Base-by-base conservation (phyloP, 2,888 invertebrate species). In the Thera obeliscata region DNA sequence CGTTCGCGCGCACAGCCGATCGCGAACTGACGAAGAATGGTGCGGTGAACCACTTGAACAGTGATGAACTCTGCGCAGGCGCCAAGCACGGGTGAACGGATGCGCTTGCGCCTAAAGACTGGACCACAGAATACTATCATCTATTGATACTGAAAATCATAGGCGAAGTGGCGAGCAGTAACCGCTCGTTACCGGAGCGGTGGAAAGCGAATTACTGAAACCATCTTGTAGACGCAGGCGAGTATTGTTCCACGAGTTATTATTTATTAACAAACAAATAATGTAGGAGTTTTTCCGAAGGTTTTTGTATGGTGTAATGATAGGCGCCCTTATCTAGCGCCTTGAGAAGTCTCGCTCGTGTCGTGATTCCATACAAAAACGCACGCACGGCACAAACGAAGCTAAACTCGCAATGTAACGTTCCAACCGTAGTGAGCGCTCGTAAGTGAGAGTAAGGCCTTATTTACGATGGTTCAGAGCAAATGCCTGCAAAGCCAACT, bases 1-100 rank as follows among this genome's bases (percentile, higher is more conserved):
- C 82, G 86, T 83, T 74, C 84, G 82, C 86, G 81, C 79, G 80
- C 87, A 86, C 86, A 76, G 84, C 74, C 80, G 79, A 74, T 81
- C 84, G 86, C 85, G 83, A 81, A 89, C 89, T 89, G 86, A 80
- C 65, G 70, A 54, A 3, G 38, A 22, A 22, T 22, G 22, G 22
- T 22, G 43, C 3, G 43, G 43, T 46, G 43, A 9, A 38, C 38
- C 38, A 38, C 38, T 41, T 70, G 67, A 70, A 73, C 58, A 66
- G 55, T 62, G 70, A 60, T 74, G 75, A 74, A 73, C 75, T 67
- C 75, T 61, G 72, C 67, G 70, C 67, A 61, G 71, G 68, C 74
- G 73, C 71, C 69, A 59, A 46, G 36, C 38, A 54, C 57, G 65
- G 54, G 54, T 64, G 62, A 59, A 62, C 66, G 67, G 71, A 73